These are phyloP conservation scores for Platorchestia sp. DNA, from an alignment of 1,140 invertebrate species.

Conservation along the genomic window DNA sequence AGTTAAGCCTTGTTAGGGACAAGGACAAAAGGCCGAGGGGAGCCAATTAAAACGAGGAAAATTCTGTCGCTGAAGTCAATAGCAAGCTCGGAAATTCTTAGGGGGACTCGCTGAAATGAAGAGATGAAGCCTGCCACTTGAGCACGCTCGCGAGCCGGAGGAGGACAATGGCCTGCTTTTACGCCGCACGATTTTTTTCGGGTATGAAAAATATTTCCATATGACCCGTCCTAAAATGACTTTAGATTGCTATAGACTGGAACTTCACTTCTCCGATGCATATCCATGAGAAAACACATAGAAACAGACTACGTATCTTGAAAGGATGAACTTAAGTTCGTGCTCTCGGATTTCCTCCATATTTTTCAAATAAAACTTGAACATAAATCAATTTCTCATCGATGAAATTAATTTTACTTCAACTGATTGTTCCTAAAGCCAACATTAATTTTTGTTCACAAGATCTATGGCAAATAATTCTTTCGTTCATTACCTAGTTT, in stretches of 20 bases:
- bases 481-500: too few species aligned
- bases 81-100: conserved; percentile 7
- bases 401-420: neutral
- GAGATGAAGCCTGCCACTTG: neutral
- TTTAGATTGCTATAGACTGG: neutral
- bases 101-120: neutral
- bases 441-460: too few species aligned
- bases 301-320: neutral
- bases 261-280: neutral
- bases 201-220: neutral
- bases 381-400: neutral
- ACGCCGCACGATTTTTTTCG: neutral
- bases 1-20: neutral
- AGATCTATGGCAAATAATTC: too few species aligned
- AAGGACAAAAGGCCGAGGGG: neutral
- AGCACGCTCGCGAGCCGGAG: neutral
- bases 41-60: neutral
- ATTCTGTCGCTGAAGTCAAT: neutral
- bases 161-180: neutral
- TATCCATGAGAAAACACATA: neutral
- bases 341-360: neutral
- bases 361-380: neutral
- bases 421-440: neutral
- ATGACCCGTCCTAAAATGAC: neutral
- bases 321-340: neutral